phyloP scores from a whole-genome alignment of 2,113 vertebrate species.

The Anhinga anhinga region DNA sequence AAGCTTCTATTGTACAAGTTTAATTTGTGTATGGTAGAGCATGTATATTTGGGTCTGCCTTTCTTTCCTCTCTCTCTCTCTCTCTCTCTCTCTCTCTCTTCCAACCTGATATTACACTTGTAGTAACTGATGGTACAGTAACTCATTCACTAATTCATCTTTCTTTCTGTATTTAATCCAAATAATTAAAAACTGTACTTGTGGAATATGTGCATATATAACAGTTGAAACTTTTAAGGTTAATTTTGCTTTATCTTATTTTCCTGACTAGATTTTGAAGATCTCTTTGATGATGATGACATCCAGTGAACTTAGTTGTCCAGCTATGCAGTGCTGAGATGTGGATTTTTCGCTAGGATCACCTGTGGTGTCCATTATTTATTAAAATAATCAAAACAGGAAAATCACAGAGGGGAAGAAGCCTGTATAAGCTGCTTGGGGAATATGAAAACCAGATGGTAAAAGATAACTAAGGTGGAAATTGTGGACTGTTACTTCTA shows the following conservation, averaged over 20 bases:
- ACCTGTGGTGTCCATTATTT: background rate
- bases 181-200: background rate
- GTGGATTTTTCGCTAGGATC: slow-evolving; percentile 6
- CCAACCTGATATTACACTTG: background rate
- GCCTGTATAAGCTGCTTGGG: background rate
- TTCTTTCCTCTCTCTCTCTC: background rate
- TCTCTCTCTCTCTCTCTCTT: background rate
- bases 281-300: slow-evolving; percentile 90
- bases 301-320: slow-evolving; percentile 76
- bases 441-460: background rate
- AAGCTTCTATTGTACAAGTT: background rate
- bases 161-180: background rate
- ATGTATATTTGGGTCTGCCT: background rate
- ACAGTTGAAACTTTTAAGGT: background rate
- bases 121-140: background rate
- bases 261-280: slow-evolving; percentile 84
- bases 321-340: background rate
- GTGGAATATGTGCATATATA: background rate
- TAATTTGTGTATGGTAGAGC: background rate
- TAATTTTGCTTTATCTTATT: slow-evolving; percentile 26
- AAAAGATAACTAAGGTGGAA: background rate
- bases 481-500: background rate
- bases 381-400: background rate
- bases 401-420: rapidly evolving
- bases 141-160: background rate